phyloP scores from a whole-genome alignment of 2,888 invertebrate genomes.

The Gymnoscelis rufifasciata region DNA sequence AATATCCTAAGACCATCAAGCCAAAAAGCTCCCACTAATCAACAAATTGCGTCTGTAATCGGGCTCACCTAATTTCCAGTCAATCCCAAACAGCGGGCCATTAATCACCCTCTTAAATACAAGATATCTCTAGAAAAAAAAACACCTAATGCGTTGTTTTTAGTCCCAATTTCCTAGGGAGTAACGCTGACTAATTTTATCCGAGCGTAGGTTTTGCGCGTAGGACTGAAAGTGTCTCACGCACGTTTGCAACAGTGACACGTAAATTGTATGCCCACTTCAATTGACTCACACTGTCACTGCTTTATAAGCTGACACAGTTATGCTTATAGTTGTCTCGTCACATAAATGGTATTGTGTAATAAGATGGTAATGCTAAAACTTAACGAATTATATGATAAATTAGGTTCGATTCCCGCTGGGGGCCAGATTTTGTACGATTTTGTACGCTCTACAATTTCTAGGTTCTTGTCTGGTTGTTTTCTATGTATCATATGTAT shows the following conservation, averaged over 20 bases:
- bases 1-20: too few relatives aligned
- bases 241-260: conserved; percentile 11
- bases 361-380: too few relatives aligned
- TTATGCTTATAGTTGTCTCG: conserved; percentile 2
- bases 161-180: conserved; percentile 1
- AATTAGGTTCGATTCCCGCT: too few relatives aligned
- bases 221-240: conserved; percentile 19
- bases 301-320: conserved; percentile 13
- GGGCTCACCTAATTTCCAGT: background rate
- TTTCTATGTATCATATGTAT: too few relatives aligned
- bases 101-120: background rate
- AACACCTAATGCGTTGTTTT: conserved; percentile 1
- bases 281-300: conserved; percentile 12
- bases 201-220: conserved; percentile 24
- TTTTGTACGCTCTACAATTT: too few relatives aligned
- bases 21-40: background rate
- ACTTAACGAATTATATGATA: too few relatives aligned
- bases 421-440: too few relatives aligned
- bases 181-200: conserved; percentile 13
- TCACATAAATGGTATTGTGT: background rate
- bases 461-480: too few relatives aligned
- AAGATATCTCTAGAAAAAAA: background rate
- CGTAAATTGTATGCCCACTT: conserved; percentile 19
- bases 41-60: background rate
- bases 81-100: background rate